Conservation (phyloP, 2,113 vertebrate species). For the Oostethus manadensis region DNA sequence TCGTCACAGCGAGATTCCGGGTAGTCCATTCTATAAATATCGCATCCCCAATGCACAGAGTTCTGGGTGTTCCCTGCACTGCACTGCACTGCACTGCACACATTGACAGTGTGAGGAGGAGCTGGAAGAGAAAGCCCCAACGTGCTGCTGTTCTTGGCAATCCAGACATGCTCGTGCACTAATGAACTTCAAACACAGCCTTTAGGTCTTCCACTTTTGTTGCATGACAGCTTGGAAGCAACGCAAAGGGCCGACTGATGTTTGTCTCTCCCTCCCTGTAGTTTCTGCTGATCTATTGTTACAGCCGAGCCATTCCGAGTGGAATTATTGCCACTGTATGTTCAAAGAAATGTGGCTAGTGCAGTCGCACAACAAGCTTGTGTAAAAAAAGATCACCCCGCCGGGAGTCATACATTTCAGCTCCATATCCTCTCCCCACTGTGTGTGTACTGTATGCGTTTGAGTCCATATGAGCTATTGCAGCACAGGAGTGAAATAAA, state of each 20-base stretch:
- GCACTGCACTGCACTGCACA: constrained; percentile 10
- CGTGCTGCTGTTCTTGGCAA: constrained; percentile 35
- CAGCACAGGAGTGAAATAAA: constrained; percentile 18
- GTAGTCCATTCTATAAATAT: no score
- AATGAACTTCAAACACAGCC: constrained; percentile 41
- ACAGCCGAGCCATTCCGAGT: constrained; percentile 33
- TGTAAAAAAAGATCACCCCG: constrained; percentile 57
- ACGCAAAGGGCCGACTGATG: constrained; percentile 1
- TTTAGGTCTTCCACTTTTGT: constrained; percentile 23
- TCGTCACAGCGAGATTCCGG: no score
- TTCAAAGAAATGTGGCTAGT: constrained; percentile 44
- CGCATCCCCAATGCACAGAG: no score
- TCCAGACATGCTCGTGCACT: constrained; percentile 37
- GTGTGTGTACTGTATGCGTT: constrained; percentile 16
- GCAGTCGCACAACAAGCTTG: constrained; percentile 43
- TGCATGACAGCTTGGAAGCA: constrained; percentile 21
- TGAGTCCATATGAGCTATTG: constrained; percentile 9
- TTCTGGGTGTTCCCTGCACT: not conserved
- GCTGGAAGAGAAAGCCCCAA: constrained; percentile 26
- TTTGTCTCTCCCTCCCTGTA: constrained; percentile 33
- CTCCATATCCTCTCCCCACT: constrained; percentile 27
- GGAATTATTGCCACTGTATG: constrained; percentile 32
- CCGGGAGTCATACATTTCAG: constrained; percentile 44
- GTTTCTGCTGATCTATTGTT: constrained; percentile 41
- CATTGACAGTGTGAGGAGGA: constrained; percentile 32